Evolutionary conservation across 2,113 vertebrate species (phyloP).

Genomic region (Oophaga pumilio): DNA sequence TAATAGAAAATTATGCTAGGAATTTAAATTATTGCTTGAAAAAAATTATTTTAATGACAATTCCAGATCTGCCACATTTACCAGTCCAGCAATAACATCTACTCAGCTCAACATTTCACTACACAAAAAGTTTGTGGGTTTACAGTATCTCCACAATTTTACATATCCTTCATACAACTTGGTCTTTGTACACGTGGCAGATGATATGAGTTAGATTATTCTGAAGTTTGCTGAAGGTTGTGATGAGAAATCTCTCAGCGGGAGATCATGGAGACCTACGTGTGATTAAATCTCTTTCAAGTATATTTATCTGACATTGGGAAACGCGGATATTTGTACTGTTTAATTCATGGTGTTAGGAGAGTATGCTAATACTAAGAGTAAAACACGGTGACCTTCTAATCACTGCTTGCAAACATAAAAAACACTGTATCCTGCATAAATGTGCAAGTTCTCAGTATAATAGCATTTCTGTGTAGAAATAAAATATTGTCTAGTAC

Average conservation of each 20-base stretch:
- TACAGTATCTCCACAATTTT: neutral
- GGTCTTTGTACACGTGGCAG: neutral
- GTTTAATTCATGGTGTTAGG: neutral
- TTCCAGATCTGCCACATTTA: neutral
- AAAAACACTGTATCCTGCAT: neutral
- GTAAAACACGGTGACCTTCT: conserved; percentile 7
- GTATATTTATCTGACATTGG: conserved; percentile 2
- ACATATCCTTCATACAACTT: neutral
- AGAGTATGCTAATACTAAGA: neutral
- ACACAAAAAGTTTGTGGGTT: neutral
- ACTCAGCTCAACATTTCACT: neutral
- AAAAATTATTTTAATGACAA: neutral
- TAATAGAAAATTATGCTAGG: too few species aligned
- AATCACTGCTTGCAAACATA: neutral
- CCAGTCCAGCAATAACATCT: neutral
- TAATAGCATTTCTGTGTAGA: too few species aligned
- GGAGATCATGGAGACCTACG: neutral
- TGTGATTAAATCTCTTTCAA: neutral
- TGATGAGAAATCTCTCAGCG: neutral
- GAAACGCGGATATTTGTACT: too few species aligned
- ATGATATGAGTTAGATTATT: neutral
- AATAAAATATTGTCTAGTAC: too few species aligned
- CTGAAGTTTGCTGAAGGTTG: neutral
- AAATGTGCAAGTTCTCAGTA: neutral
- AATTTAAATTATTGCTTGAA: too few species aligned